phyloP scores from a whole-genome alignment of 2,888 invertebrate genomes.

The Melanostoma mellinum region DNA sequence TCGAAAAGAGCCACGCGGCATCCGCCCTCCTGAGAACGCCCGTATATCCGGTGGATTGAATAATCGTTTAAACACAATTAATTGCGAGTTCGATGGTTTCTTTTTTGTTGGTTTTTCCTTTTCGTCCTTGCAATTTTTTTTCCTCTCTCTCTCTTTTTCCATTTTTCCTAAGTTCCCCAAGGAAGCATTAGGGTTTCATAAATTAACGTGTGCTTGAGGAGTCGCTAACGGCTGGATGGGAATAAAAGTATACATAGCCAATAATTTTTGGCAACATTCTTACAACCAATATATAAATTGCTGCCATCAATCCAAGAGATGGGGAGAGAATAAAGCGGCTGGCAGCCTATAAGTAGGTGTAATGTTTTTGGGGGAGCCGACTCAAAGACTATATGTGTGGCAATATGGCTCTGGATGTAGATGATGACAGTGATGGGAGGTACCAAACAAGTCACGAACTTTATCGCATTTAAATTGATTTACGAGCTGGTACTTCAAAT shows the following conservation, averaged over 20 bases:
- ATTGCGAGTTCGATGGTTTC: constrained; percentile 66
- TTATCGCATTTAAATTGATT: constrained; percentile 54
- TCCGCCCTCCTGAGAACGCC: constrained; percentile 46
- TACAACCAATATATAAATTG: constrained; percentile 57
- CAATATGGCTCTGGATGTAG: constrained; percentile 13
- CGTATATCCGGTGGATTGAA: constrained; percentile 61
- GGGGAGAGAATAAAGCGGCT: constrained; percentile 26
- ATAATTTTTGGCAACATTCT: constrained; percentile 60
- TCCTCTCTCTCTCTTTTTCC: not conserved
- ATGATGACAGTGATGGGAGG: constrained; percentile 45
- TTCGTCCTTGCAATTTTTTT: constrained; percentile 22
- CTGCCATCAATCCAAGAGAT: constrained; percentile 55
- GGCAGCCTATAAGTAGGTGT: constrained; percentile 43
- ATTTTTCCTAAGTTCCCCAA: constrained; percentile 13
- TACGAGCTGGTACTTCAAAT: constrained; percentile 60
- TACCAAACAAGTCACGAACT: constrained; percentile 53
- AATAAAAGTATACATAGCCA: constrained; percentile 36
- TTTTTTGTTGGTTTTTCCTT: constrained; percentile 16
- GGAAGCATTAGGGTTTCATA: constrained; percentile 65
- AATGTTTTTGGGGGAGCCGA: constrained; percentile 24
- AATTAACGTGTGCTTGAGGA: constrained; percentile 66
- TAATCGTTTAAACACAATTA: constrained; percentile 73
- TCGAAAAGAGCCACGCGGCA: constrained; percentile 25
- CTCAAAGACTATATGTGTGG: constrained; percentile 26
- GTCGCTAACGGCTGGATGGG: constrained; percentile 42